Conservation (phyloP, 2,113 vertebrate genomes). For the Ageneiosus marmoratus region DNA sequence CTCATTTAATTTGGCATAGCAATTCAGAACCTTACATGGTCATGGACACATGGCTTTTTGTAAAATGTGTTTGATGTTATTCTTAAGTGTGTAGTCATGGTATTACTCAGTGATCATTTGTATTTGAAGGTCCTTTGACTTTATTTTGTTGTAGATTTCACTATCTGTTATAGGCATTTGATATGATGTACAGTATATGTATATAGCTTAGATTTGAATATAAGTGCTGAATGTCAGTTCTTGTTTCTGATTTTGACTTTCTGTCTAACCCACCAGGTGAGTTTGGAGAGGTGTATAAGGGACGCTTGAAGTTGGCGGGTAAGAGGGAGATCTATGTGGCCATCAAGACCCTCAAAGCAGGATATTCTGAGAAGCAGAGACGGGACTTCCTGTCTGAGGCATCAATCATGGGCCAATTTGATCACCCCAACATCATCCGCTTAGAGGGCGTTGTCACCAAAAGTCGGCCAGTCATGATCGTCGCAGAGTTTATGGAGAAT, state of each 20-base stretch:
- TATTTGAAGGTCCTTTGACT: not conserved
- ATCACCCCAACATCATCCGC: conserved; percentile 97
- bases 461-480: conserved; percentile 96
- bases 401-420: conserved; percentile 98
- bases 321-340: conserved; percentile 97
- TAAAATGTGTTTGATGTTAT: not conserved
- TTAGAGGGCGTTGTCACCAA: conserved; percentile 97
- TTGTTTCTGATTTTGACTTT: not conserved
- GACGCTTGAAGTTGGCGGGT: conserved; percentile 90
- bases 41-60: too few relatives aligned
- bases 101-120: not conserved
- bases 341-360: conserved; percentile 95
- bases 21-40: too few relatives aligned
- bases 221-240: not conserved
- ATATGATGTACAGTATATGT: not conserved
- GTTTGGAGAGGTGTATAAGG: conserved; percentile 98
- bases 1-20: not conserved
- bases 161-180: not conserved
- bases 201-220: not conserved
- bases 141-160: not conserved
- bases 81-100: not conserved
- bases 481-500: conserved; percentile 99
- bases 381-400: conserved; percentile 96
- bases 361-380: conserved; percentile 94
- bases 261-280: conserved; percentile 77